phyloP scores from a whole-genome alignment of 1,140 invertebrate genomes.

The Aphidius ervi region DNA sequence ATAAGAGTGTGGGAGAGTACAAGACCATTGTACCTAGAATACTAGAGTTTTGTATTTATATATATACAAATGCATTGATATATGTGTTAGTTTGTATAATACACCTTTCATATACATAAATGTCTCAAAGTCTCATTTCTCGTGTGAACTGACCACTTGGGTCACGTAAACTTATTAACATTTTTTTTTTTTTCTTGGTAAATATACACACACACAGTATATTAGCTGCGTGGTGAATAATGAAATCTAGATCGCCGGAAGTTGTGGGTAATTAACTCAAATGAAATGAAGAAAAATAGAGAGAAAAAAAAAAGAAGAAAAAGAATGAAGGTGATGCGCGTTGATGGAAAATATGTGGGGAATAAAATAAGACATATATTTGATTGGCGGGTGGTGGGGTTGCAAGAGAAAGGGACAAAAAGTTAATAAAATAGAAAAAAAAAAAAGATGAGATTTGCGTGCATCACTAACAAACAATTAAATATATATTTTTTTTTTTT shows the following conservation, averaged over 20 bases:
- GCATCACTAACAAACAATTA: too few relatives aligned
- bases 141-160: conserved; percentile 56
- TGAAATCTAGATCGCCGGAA: conserved; percentile 57
- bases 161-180: conserved; percentile 55
- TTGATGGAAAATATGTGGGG: not conserved
- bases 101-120: conserved; percentile 6
- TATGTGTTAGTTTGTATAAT: conserved; percentile 1
- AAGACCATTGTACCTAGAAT: conserved; percentile 46
- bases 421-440: conserved; percentile 4
- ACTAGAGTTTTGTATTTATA: not conserved
- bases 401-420: conserved; percentile 10
- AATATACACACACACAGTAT: not conserved
- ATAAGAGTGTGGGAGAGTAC: conserved; percentile 54
- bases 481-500: too few relatives aligned
- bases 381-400: conserved; percentile 15
- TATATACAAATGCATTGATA: not conserved
- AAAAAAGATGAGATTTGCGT: not conserved
- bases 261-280: conserved; percentile 52
- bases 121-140: conserved; percentile 45
- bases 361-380: not conserved
- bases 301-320: conserved; percentile 1
- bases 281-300: conserved; percentile 21
- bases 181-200: conserved; percentile 43
- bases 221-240: conserved; percentile 35
- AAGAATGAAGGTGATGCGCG: not conserved